Evolutionary conservation across 2,888 invertebrate genomes (phyloP).

Genomic region (Lamellibrachia columna): DNA sequence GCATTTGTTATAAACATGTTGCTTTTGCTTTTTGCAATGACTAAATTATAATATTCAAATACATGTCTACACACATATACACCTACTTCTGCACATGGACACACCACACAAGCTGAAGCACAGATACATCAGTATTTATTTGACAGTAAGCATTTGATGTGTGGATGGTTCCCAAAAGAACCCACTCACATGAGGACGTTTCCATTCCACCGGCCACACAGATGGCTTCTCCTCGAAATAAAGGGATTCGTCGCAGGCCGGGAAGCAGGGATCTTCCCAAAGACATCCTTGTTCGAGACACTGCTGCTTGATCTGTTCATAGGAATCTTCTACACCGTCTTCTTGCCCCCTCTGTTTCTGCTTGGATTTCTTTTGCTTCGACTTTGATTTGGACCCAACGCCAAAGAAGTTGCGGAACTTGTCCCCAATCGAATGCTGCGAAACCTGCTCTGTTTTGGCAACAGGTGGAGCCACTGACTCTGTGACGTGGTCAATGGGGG

Average conservation of each 20-base stretch:
- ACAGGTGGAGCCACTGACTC: constrained; percentile 26
- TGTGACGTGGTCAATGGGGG: neutral
- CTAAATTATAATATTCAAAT: neutral
- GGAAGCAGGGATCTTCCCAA: constrained; percentile 90
- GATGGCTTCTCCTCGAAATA: constrained; percentile 84
- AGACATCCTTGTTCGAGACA: constrained; percentile 65
- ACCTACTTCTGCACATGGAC: neutral
- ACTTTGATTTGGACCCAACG: constrained; percentile 28
- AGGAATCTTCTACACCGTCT: neutral
- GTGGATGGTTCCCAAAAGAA: neutral
- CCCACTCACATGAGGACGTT: constrained; percentile 75
- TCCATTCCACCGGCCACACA: constrained; percentile 82
- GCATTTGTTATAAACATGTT: neutral
- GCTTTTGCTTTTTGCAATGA: neutral
- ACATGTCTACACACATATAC: neutral
- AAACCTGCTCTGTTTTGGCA: constrained; percentile 28
- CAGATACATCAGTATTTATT: too few relatives aligned
- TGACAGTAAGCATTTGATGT: too few relatives aligned
- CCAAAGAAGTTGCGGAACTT: constrained; percentile 36
- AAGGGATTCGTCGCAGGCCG: constrained; percentile 78
- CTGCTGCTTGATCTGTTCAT: constrained; percentile 24
- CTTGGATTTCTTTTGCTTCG: constrained; percentile 23
- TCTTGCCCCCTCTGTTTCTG: neutral
- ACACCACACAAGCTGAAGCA: too few relatives aligned
- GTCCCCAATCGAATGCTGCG: constrained; percentile 35